Base-by-base conservation (phyloP, 2,888 invertebrate genomes). In the Morpho helenor region DNA sequence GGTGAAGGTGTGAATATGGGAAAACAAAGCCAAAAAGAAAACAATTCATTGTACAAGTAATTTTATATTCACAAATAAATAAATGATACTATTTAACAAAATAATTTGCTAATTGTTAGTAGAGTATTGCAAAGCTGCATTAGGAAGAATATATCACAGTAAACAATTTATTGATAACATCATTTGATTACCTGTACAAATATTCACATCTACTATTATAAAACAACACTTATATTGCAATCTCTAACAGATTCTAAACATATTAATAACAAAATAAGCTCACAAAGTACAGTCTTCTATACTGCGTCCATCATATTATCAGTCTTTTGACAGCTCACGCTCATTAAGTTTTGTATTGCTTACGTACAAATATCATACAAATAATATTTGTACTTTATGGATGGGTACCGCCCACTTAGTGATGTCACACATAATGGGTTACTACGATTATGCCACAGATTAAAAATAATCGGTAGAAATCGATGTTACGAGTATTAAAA, bases 91-190 rank as follows among this genome's bases (percentile, higher is more conserved):
- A 56, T 58, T 72, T 73, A 81, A 79, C 75, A 54, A 77, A 79
- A 76, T 74, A 77, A 74, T 76, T 71, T 72, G 68, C 73, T 79
- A 74, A 72, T 69, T 70, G 69, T 71, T 72, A 70, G 71, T 73
- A 69, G 59, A 71, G 66, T 70, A 73, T 75, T 72, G 76, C 73
- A 65, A 73, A 76, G 72, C 77, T 69, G 77, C 70, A 72, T 69
- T 71, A 81, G 80, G 82, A 86, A 84, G 82, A 84, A 69, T 75
- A 75, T 87, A 87, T 87, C 86, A 87, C 87, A 87, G 87, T 80
- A 73, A 81, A 81, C 55, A 55, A 65, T 63, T 59, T 62, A 62
- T 62, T 66, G 61, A 48, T 51, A 57, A 56, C 45, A 58, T 57
- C 49, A 52, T 48, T 50, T 56, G 41, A 51, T 54, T 44, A 51